These are phyloP conservation scores for Bryconaethiops microstoma DNA, from an alignment of 2,797 vertebrate genomes.

Conservation along the genomic window DNA sequence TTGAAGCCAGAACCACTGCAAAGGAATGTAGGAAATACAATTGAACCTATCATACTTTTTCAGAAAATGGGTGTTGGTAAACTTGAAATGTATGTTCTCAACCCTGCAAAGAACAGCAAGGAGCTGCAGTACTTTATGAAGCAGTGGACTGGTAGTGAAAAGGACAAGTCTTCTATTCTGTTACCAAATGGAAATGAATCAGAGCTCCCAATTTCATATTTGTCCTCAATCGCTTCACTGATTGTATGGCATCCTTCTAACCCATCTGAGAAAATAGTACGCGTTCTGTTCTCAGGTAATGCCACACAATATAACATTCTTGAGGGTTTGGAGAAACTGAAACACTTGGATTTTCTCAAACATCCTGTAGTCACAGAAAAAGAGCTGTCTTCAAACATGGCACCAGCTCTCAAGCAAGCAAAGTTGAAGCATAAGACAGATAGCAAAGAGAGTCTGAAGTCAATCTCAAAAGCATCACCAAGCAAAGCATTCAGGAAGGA, in stretches of 20 bases:
- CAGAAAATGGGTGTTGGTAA: slow-evolving; percentile 99
- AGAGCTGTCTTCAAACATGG: slow-evolving; percentile 77
- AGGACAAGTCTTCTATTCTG: slow-evolving; percentile 87
- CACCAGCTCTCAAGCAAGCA: slow-evolving; percentile 86
- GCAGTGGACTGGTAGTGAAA: slow-evolving; percentile 91
- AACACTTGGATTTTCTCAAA: slow-evolving; percentile 94
- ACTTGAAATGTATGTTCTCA: slow-evolving; percentile 97
- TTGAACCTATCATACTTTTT: slow-evolving; percentile 93
- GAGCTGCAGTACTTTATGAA: slow-evolving; percentile 96
- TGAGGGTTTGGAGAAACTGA: slow-evolving; percentile 96
- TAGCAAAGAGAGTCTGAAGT: slow-evolving; percentile 94
- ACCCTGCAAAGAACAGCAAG: slow-evolving; percentile 92
- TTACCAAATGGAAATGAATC: slow-evolving; percentile 90
- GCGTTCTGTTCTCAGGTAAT: slow-evolving; percentile 96
- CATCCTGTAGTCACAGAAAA: slow-evolving; percentile 91
- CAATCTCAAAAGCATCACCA: slow-evolving; percentile 81
- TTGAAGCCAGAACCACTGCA: slow-evolving; percentile 91
- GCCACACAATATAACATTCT: slow-evolving; percentile 92
- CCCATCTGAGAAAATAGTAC: slow-evolving; percentile 91
- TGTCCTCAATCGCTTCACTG: slow-evolving; percentile 92
- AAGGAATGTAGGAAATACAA: slow-evolving; percentile 84
- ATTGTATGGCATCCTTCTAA: slow-evolving; percentile 98
- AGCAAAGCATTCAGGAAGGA: slow-evolving; percentile 85
- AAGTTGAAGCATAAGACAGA: slow-evolving; percentile 91
- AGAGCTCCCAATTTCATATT: slow-evolving; percentile 88